These are phyloP conservation scores for Tricholauxania praeusta DNA, from an alignment of 2,888 invertebrate genomes.

Conservation along the genomic window DNA sequence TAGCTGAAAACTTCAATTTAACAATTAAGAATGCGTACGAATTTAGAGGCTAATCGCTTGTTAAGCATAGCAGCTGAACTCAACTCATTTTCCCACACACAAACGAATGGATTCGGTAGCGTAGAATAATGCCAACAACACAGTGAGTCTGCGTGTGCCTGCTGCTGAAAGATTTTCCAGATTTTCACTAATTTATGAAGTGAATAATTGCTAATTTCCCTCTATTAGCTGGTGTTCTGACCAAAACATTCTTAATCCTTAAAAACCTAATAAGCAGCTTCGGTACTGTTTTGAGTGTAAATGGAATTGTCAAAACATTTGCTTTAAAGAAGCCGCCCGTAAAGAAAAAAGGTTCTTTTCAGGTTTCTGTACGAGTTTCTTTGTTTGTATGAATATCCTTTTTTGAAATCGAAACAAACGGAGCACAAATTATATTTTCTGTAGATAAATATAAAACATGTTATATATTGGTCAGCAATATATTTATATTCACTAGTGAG, in stretches of 20 bases:
- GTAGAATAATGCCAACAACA: neutral
- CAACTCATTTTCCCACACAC: conserved; percentile 24
- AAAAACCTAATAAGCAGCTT: conserved; percentile 16
- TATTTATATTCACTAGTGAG: too few relatives aligned
- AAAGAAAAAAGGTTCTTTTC: neutral
- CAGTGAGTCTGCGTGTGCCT: neutral
- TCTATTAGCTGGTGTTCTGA: conserved; percentile 52
- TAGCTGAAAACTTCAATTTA: conserved; percentile 25
- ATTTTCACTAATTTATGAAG: conserved; percentile 58
- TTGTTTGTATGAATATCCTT: neutral
- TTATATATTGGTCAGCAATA: too few relatives aligned
- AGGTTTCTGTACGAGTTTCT: neutral
- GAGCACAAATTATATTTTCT: neutral
- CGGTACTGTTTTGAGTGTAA: conserved; percentile 7
- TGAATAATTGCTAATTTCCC: conserved; percentile 61
- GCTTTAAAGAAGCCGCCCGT: conserved; percentile 23
- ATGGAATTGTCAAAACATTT: conserved; percentile 45
- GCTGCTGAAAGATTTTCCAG: conserved; percentile 38
- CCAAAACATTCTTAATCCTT: conserved; percentile 36
- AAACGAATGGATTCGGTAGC: neutral
- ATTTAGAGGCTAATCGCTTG: conserved; percentile 22
- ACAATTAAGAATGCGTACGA: conserved; percentile 32
- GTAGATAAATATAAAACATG: too few relatives aligned
- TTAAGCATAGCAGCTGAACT: conserved; percentile 28
- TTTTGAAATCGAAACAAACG: conserved; percentile 8